Evolutionary conservation across 1,140 invertebrate species (phyloP).

Genomic region (Orius insidiosus): DNA sequence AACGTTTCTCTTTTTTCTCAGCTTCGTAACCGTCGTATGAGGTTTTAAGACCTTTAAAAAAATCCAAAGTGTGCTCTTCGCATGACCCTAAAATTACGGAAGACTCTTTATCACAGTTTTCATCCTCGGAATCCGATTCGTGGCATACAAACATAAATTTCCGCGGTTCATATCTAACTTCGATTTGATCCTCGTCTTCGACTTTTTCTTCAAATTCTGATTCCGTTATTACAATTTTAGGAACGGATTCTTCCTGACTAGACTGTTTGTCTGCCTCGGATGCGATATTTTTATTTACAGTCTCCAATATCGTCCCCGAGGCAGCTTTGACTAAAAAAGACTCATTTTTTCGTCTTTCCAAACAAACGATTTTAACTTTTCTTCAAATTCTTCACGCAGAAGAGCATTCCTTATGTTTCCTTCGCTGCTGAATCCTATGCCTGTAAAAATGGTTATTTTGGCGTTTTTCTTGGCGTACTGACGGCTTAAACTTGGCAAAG

Average conservation of each 20-base stretch:
- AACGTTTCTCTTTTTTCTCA: conserved; percentile 4
- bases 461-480: conserved; percentile 16
- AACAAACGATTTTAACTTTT: conserved; percentile 32
- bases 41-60: conserved; percentile 32
- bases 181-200: conserved; percentile 11
- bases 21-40: conserved; percentile 11
- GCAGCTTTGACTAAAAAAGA: conserved; percentile 26
- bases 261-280: conserved; percentile 6
- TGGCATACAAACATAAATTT: conserved; percentile 16
- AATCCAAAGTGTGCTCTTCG: conserved; percentile 33
- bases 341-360: conserved; percentile 17
- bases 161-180: conserved; percentile 10
- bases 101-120: conserved; percentile 23
- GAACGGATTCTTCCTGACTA: conserved; percentile 11
- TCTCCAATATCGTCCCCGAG: conserved; percentile 22
- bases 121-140: not conserved
- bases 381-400: conserved; percentile 35
- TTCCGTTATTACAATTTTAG: conserved; percentile 20
- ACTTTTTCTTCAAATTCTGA: conserved; percentile 8
- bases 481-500: conserved; percentile 18
- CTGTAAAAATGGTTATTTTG: conserved; percentile 15
- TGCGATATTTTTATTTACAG: not conserved
- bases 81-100: conserved; percentile 35
- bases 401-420: conserved; percentile 32
- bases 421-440: conserved; percentile 32